Evolutionary conservation across 1,140 invertebrate species (phyloP), one percentile per base, ranked within the genome.

Genomic region (Drosophila cardini): DNA sequence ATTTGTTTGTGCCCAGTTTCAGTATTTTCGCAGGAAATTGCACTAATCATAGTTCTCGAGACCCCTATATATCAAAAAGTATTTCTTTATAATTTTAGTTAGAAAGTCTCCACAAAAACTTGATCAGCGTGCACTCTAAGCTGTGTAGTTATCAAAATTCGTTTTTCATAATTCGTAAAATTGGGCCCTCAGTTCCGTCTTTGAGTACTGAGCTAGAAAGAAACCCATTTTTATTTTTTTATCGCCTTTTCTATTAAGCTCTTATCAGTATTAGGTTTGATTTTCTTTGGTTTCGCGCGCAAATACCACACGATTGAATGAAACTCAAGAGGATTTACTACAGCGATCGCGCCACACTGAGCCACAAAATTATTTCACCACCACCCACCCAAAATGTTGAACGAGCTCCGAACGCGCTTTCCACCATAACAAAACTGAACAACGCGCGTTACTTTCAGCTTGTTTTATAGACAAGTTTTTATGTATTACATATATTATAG

Each of bases 401-500:
- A 43, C 64, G 40, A 70, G 74, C 79, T 82, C 63, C 78, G 60
- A 42, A 57, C 43, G 60, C 80, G 67, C 63, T 68, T 78, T 63
- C 65, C 71, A 76, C 34, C 45, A 13, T 15, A 68, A 36, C 56
- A 52, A 21, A 68, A 86, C 82, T 87, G 83, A 86, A 76, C 52
- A 74, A 57, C 60, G 79, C 82, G 79, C 83, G 60, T 76, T 65
- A 61, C 56, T 76, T 70, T 78, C 67, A 52, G 56, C 58, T 50
- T 50, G 71, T 76, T 87, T 82, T 86, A 86, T 86, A 87, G 77
- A 69, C 67, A 80, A 78, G 53, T 81, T 76, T 83, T 58, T n/a
- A 26, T 26, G 21, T 4, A 26, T 26, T 26, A 26, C 21, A 26
- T 57, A 34, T 43, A 50, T 48, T 65, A 52, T 45, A 68, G 71